Evolutionary conservation across 1,140 invertebrate species (phyloP), one percentile per base, ranked within the genome.

Genomic region (Argopecten irradians): DNA sequence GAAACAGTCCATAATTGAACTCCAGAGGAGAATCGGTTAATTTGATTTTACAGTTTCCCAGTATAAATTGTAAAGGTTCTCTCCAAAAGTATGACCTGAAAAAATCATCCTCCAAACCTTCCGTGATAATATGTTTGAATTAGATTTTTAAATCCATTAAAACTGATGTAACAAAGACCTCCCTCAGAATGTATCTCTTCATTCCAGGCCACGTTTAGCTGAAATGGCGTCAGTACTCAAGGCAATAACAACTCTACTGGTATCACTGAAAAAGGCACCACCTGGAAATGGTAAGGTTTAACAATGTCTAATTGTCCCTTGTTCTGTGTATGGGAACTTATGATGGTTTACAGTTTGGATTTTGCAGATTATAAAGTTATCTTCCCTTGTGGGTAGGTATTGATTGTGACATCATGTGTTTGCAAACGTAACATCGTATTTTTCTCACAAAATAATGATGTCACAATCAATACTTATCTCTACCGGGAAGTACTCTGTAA

Each of bases 151-250:
- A 22, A 5, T 0, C 36, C 33, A 43, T 5, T 0, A 8, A 86
- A 22, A 86, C 85, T 39, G 14, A n/a, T 32, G 2, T 3, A 33
- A 22, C 19, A 32, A 22, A 8, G 22, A 41, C 3, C 39, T 86
- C 36, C 85, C 89, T 85, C 39, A 35, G 89, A 11, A 90, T 46
- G 85, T 84, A 46, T 35, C 88, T 88, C n/a, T 83, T 91, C 94
- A 92, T 96, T 96, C 88, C 95, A 99, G 98, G 94, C 98, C 99
- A 93, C 96, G 98, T 88, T 96, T 99, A 86, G 98, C 98, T 5
- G 99, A 99, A 96, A 98, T 99, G 95, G 98, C 98, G 55, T 99
- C 99, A 96, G 98, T 99, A n/a, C 94, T 99, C 36, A 98, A 99
- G 96, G 98, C 98, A 82, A 97, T 99, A 85, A 98, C 98, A 14